Percentiles rank a stretch among this genome's conserved stretches.
Evolutionary conservation across 2,888 invertebrate genomes (phyloP).

Genomic region (Poecilobothrus nobilitatus): DNA sequence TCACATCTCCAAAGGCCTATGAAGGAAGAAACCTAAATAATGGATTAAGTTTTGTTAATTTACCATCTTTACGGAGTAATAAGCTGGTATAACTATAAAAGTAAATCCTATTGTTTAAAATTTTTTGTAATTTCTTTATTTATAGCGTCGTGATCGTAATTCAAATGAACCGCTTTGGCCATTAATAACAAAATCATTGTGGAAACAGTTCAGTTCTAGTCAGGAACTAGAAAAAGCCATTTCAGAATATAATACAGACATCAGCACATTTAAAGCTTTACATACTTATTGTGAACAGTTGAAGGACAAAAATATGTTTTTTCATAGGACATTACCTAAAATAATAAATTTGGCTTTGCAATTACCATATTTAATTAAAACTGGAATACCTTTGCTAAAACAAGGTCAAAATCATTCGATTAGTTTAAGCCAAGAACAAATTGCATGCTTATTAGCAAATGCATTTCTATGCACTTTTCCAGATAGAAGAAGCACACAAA

Average conservation of each 20-base stretch:
- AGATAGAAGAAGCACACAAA: constrained; percentile 55
- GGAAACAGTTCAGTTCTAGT: constrained; percentile 51
- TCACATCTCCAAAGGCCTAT: too few relatives aligned
- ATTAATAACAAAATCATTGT: constrained; percentile 53
- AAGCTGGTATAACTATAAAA: too few relatives aligned
- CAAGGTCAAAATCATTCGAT: constrained; percentile 47
- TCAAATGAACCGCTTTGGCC: constrained; percentile 46
- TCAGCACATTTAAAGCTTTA: constrained; percentile 54
- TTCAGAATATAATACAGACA: constrained; percentile 45
- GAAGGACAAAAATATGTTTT: constrained; percentile 48
- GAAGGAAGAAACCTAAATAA: too few relatives aligned
- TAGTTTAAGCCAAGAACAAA: constrained; percentile 61
- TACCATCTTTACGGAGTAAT: too few relatives aligned
- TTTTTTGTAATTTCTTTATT: too few relatives aligned
- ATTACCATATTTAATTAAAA: constrained; percentile 62
- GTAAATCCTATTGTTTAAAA: too few relatives aligned
- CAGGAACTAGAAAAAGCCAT: constrained; percentile 57
- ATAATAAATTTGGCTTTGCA: constrained; percentile 65
- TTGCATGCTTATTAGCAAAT: constrained; percentile 75
- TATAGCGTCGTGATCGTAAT: too few relatives aligned
- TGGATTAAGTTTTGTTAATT: too few relatives aligned
- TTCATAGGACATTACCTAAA: constrained; percentile 58
- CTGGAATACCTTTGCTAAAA: constrained; percentile 65
- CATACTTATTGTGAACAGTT: constrained; percentile 53
- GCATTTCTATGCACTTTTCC: constrained; percentile 91